Percentiles rank a stretch among this genome's conserved stretches.
phyloP scores from a whole-genome alignment of 2,797 vertebrate species.

The Rhyacichthys aspro region DNA sequence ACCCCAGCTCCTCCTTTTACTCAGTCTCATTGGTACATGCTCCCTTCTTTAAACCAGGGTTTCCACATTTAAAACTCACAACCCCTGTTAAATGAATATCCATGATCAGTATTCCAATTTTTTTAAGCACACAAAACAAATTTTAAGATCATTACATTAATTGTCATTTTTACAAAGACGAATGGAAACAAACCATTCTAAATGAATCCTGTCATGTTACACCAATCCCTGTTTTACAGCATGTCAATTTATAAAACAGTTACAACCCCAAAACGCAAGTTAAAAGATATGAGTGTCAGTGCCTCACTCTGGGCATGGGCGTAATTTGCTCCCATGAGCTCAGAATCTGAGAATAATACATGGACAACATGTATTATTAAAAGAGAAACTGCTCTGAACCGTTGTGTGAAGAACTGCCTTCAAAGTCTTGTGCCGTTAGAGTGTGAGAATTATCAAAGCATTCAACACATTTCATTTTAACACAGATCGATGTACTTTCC shows the following conservation, averaged over 20 bases:
- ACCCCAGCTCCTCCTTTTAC: too few relatives aligned
- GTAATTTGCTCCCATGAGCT: slow-evolving; percentile 34
- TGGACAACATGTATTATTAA: slow-evolving; percentile 38
- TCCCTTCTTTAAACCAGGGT: too few relatives aligned
- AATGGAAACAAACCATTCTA: too few relatives aligned
- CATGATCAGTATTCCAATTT: too few relatives aligned
- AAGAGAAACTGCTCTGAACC: slow-evolving; percentile 12
- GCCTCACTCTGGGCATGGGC: slow-evolving; percentile 1
- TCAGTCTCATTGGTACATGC: too few relatives aligned
- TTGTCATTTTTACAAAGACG: too few relatives aligned
- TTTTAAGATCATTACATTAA: too few relatives aligned
- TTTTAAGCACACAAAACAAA: too few relatives aligned
- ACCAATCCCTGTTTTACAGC: background rate
- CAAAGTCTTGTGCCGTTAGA: background rate
- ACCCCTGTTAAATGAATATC: too few relatives aligned
- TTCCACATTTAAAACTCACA: too few relatives aligned
- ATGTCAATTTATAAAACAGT: background rate
- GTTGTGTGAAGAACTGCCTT: slow-evolving; percentile 7
- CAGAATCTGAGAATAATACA: slow-evolving; percentile 25
- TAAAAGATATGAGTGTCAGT: slow-evolving; percentile 19
- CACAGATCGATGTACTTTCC: background rate
- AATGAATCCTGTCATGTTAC: background rate
- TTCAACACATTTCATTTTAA: background rate
- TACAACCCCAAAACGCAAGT: background rate
- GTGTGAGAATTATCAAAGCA: slow-evolving; percentile 12